Percentiles rank a stretch among this genome's conserved stretches.
Evolutionary conservation across 1,140 invertebrate species (phyloP).

Genomic region (Pemphigus obesinymphae): DNA sequence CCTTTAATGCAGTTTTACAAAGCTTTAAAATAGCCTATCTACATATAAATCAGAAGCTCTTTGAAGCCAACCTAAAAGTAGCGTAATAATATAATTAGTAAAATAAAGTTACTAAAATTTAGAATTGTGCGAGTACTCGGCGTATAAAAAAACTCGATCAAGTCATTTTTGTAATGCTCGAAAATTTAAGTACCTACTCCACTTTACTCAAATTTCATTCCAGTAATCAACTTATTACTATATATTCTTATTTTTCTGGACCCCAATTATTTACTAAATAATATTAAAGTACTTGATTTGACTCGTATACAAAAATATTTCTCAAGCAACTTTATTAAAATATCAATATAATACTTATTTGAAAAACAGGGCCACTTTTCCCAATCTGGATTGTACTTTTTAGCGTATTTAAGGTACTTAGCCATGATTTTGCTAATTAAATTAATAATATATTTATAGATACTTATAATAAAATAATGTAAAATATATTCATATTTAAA

Average conservation of each 20-base stretch:
- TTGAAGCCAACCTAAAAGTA: background rate
- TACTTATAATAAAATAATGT: background rate
- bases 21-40: background rate
- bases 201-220: too few relatives aligned
- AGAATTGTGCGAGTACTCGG: too few relatives aligned
- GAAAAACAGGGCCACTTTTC: background rate
- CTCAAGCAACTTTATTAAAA: too few relatives aligned
- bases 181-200: too few relatives aligned
- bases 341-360: background rate
- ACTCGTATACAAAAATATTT: too few relatives aligned
- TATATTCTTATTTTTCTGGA: too few relatives aligned
- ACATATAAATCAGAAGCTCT: background rate
- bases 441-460: background rate
- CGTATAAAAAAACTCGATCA: too few relatives aligned
- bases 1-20: background rate
- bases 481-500: background rate
- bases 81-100: background rate
- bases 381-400: background rate
- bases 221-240: too few relatives aligned
- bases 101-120: background rate
- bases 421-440: background rate
- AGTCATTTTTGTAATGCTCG: too few relatives aligned
- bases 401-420: background rate
- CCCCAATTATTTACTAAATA: too few relatives aligned
- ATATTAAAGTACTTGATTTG: too few relatives aligned